Percentiles rank a stretch among this genome's conserved stretches.
These are phyloP conservation scores for Zelostemma sp. DNA, from an alignment of 1,140 invertebrate genomes.

Conservation along the genomic window DNA sequence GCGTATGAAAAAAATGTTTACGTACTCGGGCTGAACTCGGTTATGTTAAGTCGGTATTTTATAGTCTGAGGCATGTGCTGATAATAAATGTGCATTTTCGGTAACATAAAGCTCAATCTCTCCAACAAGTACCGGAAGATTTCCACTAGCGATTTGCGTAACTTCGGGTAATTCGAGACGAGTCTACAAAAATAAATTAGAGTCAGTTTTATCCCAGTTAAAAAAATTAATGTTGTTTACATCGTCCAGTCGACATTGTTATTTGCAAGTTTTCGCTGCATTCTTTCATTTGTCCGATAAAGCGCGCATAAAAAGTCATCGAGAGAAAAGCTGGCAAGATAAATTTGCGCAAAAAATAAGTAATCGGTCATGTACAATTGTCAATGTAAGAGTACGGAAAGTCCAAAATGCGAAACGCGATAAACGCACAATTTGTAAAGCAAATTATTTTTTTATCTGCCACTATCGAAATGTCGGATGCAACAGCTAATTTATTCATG, in stretches of 20 bases:
- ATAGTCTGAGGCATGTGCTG: constrained; percentile 74
- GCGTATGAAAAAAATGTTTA: constrained; percentile 26
- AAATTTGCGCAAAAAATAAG: background rate
- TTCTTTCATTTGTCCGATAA: background rate
- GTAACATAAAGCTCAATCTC: constrained; percentile 69
- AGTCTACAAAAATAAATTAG: constrained; percentile 67
- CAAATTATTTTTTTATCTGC: background rate
- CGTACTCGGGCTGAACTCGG: constrained; percentile 75
- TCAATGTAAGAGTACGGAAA: background rate
- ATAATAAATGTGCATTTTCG: constrained; percentile 70
- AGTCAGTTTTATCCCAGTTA: constrained; percentile 6
- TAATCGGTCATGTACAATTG: background rate
- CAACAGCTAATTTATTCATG: too few species aligned
- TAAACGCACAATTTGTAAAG: background rate
- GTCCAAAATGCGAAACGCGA: background rate
- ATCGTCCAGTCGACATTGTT: background rate
- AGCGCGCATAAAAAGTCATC: background rate
- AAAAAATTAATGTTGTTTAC: background rate
- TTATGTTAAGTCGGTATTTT: constrained; percentile 78
- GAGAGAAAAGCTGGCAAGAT: background rate
- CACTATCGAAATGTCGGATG: background rate
- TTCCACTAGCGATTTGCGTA: constrained; percentile 71
- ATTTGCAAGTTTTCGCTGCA: background rate
- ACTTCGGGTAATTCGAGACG: constrained; percentile 72
- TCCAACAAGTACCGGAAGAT: constrained; percentile 73